A percentile compares a stretch with the other conserved stretches of the same genome.
Evolutionary conservation across 2,888 invertebrate species (phyloP).

Genomic region (Megamerina dolium): DNA sequence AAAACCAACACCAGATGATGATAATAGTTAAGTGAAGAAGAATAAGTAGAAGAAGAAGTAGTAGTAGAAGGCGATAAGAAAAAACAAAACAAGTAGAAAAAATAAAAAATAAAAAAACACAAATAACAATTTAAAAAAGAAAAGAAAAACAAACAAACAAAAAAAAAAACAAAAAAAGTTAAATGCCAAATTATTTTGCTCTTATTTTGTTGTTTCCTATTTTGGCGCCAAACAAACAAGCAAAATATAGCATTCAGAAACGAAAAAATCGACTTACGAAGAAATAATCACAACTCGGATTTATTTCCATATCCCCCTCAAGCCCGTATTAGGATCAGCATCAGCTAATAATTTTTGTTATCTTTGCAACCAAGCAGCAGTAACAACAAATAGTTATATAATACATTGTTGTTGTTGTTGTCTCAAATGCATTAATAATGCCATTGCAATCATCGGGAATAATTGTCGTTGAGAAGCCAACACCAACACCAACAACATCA

Average conservation of each 20-base stretch:
- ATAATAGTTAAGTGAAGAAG: constrained; percentile 32
- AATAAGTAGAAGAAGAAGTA: neutral
- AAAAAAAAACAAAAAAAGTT: constrained; percentile 3
- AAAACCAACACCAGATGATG: too few species aligned
- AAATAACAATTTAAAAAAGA: too few species aligned
- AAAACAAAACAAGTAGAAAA: constrained; percentile 15
- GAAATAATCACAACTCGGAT: too few species aligned
- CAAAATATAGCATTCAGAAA: too few species aligned
- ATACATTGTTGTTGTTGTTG: constrained; percentile 2
- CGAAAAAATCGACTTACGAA: too few species aligned
- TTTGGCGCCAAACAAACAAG: too few species aligned
- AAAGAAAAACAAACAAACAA: constrained; percentile 5
- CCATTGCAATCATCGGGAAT: constrained; percentile 40
- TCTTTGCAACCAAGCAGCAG: constrained; percentile 2
- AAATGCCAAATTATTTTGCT: neutral
- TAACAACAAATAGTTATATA: constrained; percentile 1
- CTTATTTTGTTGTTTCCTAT: neutral
- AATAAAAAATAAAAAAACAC: constrained; percentile 12
- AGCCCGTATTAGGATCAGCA: too few species aligned
- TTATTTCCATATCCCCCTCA: too few species aligned
- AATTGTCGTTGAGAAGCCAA: constrained; percentile 41
- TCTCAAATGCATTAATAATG: constrained; percentile 25
- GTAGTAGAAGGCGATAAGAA: constrained; percentile 7
- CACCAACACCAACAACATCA: constrained; percentile 20
- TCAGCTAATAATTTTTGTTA: neutral